These are phyloP conservation scores for Malurus cyaneus DNA, from an alignment of 2,113 vertebrate species.

Conservation along the genomic window DNA sequence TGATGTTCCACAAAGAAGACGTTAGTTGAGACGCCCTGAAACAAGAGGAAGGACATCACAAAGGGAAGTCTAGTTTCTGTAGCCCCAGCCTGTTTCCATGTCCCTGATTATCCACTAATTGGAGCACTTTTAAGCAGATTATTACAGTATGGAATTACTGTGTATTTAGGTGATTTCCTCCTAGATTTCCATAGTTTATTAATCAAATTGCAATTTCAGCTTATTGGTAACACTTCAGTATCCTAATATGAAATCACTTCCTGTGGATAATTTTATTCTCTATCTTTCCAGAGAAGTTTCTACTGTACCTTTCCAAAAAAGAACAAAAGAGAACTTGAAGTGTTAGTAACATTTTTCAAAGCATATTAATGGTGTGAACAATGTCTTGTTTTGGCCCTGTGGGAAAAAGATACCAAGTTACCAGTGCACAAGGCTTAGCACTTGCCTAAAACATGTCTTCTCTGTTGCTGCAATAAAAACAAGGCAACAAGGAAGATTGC, in stretches of 20 bases:
- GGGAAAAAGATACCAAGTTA: neutral
- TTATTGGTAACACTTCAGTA: neutral
- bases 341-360: neutral
- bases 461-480: neutral
- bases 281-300: neutral
- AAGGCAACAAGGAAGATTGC: neutral
- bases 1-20: slow-evolving; percentile 90
- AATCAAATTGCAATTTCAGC: neutral
- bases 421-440: neutral
- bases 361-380: neutral
- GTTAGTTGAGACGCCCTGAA: slow-evolving; percentile 84
- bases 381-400: neutral
- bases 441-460: neutral
- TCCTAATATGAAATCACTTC: neutral
- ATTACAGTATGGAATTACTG: neutral
- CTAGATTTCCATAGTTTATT: neutral
- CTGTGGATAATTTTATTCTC: neutral
- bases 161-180: neutral
- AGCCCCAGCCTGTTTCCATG: neutral
- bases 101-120: neutral
- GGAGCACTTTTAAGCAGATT: neutral
- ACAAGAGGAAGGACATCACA: neutral
- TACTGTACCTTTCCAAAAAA: neutral
- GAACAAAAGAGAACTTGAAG: neutral
- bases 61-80: neutral